phyloP scores from a whole-genome alignment of 2,888 invertebrate species.

The Diarsia dahlii region DNA sequence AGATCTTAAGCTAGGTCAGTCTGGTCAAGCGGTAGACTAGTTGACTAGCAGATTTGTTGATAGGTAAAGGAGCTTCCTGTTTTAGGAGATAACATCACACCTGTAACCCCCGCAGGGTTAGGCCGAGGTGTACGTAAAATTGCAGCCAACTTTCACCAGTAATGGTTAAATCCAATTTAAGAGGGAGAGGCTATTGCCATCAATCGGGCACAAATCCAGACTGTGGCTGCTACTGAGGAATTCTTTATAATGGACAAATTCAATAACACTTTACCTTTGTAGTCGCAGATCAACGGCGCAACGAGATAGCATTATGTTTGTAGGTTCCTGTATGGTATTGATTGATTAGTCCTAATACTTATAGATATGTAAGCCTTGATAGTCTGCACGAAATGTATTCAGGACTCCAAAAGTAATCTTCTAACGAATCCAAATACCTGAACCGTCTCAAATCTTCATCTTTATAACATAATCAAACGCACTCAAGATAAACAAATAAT shows the following conservation, averaged over 20 bases:
- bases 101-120: background rate
- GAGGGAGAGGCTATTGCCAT: background rate
- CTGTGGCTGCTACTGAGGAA: background rate
- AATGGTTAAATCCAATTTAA: background rate
- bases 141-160: background rate
- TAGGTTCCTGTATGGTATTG: background rate
- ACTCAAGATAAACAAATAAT: slow-evolving; percentile 54
- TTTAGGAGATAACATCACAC: background rate
- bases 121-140: background rate
- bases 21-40: background rate
- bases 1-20: too few relatives aligned
- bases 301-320: background rate
- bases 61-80: background rate
- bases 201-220: background rate
- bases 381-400: too few relatives aligned
- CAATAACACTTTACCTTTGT: background rate
- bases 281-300: background rate
- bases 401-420: background rate
- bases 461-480: slow-evolving; percentile 14
- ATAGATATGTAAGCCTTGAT: too few relatives aligned
- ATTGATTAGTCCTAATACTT: background rate
- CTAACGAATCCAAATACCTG: background rate
- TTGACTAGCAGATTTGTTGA: background rate
- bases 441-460: background rate
- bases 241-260: background rate